Evolutionary conservation across 2,888 invertebrate genomes (phyloP).

Genomic region (Drosophila nr. perissopoda): DNA sequence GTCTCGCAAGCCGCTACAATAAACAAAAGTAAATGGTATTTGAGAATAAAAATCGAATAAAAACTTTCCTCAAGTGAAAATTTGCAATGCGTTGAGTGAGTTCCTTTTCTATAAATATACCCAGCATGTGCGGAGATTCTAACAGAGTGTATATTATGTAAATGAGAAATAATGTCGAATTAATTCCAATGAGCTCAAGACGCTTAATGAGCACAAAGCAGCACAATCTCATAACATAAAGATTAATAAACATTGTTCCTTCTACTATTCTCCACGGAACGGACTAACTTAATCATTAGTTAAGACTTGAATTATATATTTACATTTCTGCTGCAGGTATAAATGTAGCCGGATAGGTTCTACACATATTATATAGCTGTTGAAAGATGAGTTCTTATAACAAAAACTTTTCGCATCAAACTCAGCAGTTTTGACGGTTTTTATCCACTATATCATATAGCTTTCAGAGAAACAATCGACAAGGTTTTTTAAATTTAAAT

Average conservation of each 20-base stretch:
- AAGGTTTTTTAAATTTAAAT: background rate
- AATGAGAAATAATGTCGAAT: background rate
- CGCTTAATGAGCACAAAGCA: background rate
- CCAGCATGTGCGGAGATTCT: slow-evolving; percentile 1
- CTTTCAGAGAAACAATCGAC: background rate
- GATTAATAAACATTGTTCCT: background rate
- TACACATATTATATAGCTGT: background rate
- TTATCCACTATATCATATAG: background rate
- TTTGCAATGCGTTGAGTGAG: slow-evolving; percentile 24
- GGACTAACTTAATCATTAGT: background rate
- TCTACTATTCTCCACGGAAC: background rate
- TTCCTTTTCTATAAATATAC: slow-evolving; percentile 30
- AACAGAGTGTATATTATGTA: slow-evolving; percentile 1
- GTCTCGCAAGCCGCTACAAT: slow-evolving; percentile 28
- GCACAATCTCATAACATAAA: background rate
- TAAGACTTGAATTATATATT: background rate
- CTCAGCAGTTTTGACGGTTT: background rate
- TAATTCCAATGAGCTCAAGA: background rate
- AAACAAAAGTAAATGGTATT: slow-evolving; percentile 44
- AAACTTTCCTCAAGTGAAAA: slow-evolving; percentile 56
- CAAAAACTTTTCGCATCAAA: background rate
- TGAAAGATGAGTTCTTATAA: background rate
- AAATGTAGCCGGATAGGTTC: background rate
- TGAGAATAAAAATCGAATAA: slow-evolving; percentile 36
- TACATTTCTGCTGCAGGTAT: background rate